Evolutionary conservation across 2,797 vertebrate species (phyloP).

Genomic region (Sebastes iracundus): DNA sequence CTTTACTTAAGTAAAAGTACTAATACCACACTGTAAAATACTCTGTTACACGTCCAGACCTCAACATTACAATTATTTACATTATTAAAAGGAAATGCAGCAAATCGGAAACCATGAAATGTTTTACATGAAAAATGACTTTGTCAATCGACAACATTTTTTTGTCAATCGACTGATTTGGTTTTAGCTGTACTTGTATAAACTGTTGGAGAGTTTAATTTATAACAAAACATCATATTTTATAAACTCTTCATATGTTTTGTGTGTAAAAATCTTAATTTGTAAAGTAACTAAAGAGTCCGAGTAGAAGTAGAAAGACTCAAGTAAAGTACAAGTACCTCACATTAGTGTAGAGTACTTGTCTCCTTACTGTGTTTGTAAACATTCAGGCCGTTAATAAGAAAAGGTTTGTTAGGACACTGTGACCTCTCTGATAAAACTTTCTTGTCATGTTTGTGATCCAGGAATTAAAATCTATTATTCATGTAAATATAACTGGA

Average conservation of each 20-base stretch:
- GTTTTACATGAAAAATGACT: too few species aligned
- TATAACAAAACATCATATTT: too few species aligned
- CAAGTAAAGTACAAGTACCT: not conserved
- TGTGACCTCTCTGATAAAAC: not conserved
- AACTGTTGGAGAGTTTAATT: too few species aligned
- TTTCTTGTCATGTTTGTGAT: not conserved
- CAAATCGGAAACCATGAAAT: too few species aligned
- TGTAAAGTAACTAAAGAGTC: not conserved
- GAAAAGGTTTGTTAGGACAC: not conserved
- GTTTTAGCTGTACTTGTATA: too few species aligned
- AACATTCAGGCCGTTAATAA: not conserved
- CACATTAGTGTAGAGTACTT: not conserved
- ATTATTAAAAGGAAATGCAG: too few species aligned
- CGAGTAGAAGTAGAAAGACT: too few species aligned
- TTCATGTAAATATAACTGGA: not conserved
- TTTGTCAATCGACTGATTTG: too few species aligned
- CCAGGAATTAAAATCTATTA: not conserved
- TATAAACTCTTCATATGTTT: not conserved
- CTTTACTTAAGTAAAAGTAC: not conserved
- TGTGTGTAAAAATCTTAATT: not conserved
- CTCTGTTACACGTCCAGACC: not conserved
- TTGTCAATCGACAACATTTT: too few species aligned
- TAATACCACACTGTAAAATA: not conserved
- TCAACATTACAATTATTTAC: not conserved
- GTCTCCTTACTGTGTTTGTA: not conserved